phyloP scores from a whole-genome alignment of 2,113 vertebrate genomes.

The Erythrolamprus reginae region DNA sequence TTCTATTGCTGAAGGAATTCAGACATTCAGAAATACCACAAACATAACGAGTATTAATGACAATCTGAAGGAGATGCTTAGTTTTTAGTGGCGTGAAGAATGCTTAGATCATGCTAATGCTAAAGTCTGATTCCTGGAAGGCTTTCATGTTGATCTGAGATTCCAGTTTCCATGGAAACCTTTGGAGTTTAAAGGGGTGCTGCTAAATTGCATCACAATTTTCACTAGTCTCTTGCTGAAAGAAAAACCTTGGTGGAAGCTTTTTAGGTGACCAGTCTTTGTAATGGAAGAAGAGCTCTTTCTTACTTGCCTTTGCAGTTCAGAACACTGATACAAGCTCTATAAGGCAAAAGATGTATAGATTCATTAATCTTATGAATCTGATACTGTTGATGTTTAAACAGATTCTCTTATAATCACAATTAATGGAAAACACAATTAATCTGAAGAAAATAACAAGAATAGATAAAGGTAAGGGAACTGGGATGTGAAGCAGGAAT shows the following conservation, averaged over 20 bases:
- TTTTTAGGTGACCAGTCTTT: constrained; percentile 37
- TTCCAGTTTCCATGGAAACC: constrained; percentile 64
- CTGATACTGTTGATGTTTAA: not conserved
- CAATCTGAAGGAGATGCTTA: constrained; percentile 39
- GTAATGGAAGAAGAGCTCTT: constrained; percentile 39
- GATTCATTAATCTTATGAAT: constrained; percentile 6
- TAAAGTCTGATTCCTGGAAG: constrained; percentile 53
- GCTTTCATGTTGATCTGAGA: constrained; percentile 61
- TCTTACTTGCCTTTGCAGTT: constrained; percentile 32
- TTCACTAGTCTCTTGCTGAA: constrained; percentile 54
- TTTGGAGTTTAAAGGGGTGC: constrained; percentile 57
- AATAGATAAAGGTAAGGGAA: not conserved
- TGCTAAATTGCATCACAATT: constrained; percentile 64
- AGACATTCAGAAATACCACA: constrained; percentile 14
- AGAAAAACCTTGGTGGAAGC: constrained; percentile 54
- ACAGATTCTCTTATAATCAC: not conserved
- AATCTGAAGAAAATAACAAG: not conserved
- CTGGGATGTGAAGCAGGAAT: not conserved
- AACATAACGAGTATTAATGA: constrained; percentile 49
- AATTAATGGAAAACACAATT: not conserved
- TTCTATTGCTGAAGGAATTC: not conserved
- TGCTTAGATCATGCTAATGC: constrained; percentile 52
- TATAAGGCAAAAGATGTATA: constrained; percentile 15
- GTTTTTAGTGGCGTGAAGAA: constrained; percentile 32
- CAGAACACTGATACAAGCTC: constrained; percentile 27